These are phyloP conservation scores for Grammomys surdaster DNA, from an alignment of 2,113 vertebrate species.

Conservation along the genomic window DNA sequence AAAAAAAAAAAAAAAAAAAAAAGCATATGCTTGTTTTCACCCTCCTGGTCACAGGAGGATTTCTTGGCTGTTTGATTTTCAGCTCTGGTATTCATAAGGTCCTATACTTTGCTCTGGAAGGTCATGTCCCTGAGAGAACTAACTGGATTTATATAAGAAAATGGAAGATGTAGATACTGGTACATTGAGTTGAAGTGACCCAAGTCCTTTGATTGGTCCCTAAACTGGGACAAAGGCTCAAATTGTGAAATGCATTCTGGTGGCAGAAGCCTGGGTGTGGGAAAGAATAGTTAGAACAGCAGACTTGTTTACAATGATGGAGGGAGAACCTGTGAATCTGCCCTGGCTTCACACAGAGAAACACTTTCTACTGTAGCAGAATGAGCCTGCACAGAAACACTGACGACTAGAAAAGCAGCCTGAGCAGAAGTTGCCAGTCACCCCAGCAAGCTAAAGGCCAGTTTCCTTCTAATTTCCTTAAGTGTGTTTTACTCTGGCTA, in stretches of 20 bases:
- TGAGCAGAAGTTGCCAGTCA: neutral
- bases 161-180: neutral
- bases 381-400: neutral
- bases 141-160: neutral
- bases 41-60: neutral
- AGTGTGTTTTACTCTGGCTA: neutral
- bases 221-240: neutral
- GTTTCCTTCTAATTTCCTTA: neutral
- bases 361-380: neutral
- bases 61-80: slow-evolving; percentile 10
- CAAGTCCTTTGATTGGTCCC: neutral
- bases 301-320: neutral
- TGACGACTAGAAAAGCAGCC: neutral
- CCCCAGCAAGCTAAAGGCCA: neutral
- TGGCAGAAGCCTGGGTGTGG: neutral
- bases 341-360: neutral
- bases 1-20: slow-evolving; percentile 44
- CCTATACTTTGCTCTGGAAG: neutral
- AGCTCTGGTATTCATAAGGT: neutral
- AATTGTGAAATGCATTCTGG: neutral
- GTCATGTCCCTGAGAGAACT: neutral
- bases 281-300: neutral
- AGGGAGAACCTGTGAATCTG: neutral
- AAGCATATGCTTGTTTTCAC: neutral
- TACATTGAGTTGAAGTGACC: neutral